Percentiles rank a stretch among this genome's conserved stretches.
These are phyloP conservation scores for Sebastes steindachneri DNA, from an alignment of 2,797 vertebrate species.

Conservation along the genomic window DNA sequence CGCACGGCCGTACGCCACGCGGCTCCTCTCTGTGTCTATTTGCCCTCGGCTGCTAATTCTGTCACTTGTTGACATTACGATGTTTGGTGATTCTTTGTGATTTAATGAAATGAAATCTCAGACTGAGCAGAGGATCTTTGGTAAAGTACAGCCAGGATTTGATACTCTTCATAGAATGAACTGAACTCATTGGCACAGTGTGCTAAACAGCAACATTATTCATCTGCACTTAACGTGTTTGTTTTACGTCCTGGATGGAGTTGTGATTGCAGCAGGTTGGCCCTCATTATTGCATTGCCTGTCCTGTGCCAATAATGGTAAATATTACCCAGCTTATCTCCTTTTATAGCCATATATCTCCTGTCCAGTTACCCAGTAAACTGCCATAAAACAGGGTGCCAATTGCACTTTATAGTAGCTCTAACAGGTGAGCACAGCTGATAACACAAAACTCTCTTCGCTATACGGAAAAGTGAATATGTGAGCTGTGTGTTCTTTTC, in stretches of 20 bases:
- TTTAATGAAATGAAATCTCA: constrained; percentile 19
- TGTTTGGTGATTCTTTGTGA: constrained; percentile 32
- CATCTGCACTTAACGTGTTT: constrained; percentile 3
- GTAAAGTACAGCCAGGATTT: neutral
- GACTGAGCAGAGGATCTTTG: neutral
- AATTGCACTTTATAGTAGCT: constrained; percentile 63
- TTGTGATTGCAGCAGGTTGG: constrained; percentile 16
- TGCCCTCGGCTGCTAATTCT: constrained; percentile 34
- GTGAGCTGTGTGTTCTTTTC: constrained; percentile 40
- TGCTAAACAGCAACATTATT: neutral
- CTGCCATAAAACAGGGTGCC: constrained; percentile 68
- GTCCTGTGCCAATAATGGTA: constrained; percentile 41
- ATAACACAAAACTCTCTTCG: constrained; percentile 55
- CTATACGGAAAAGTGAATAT: constrained; percentile 29
- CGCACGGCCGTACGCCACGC: constrained; percentile 6
- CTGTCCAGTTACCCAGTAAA: constrained; percentile 46
- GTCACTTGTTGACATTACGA: constrained; percentile 46
- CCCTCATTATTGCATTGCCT: constrained; percentile 27
- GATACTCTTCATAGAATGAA: neutral
- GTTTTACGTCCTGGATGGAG: neutral
- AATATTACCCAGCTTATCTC: constrained; percentile 67
- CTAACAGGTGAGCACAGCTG: constrained; percentile 67
- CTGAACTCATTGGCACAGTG: neutral
- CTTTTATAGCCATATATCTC: constrained; percentile 61
- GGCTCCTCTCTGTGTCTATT: constrained; percentile 26